phyloP scores from a whole-genome alignment of 2,888 invertebrate species.

The Auanema freiburgensis region DNA sequence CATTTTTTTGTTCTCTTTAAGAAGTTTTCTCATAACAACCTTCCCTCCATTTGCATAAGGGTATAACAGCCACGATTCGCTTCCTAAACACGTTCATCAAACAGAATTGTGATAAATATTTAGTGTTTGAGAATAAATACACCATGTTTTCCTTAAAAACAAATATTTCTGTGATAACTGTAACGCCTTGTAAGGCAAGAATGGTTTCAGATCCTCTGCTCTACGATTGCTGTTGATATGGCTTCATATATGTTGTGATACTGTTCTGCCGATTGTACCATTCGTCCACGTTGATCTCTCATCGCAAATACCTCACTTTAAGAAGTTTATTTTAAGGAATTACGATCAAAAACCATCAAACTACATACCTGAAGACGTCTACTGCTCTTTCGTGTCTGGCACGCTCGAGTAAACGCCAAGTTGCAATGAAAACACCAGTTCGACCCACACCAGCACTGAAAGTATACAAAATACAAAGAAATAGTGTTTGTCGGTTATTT shows the following conservation, averaged over 20 bases:
- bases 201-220: too few species aligned
- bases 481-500: too few species aligned
- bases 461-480: constrained; percentile 2
- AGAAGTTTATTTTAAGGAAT: background rate
- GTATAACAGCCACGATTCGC: too few species aligned
- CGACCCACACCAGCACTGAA: constrained; percentile 60
- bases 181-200: too few species aligned
- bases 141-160: too few species aligned
- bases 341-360: background rate
- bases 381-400: constrained; percentile 34
- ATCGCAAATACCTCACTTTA: constrained; percentile 19
- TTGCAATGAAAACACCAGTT: constrained; percentile 58
- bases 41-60: too few species aligned
- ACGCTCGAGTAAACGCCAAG: constrained; percentile 27
- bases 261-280: constrained; percentile 17
- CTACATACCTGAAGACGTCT: constrained; percentile 34
- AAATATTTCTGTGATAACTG: too few species aligned
- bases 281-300: constrained; percentile 17
- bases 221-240: constrained; percentile 5
- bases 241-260: constrained; percentile 18
- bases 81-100: too few species aligned
- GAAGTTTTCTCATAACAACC: too few species aligned
- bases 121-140: too few species aligned
- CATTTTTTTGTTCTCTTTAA: too few species aligned
- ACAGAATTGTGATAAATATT: too few species aligned